These are phyloP conservation scores for Leptinotarsa rubiginosa DNA, from an alignment of 2,888 invertebrate species.

Conservation along the genomic window DNA sequence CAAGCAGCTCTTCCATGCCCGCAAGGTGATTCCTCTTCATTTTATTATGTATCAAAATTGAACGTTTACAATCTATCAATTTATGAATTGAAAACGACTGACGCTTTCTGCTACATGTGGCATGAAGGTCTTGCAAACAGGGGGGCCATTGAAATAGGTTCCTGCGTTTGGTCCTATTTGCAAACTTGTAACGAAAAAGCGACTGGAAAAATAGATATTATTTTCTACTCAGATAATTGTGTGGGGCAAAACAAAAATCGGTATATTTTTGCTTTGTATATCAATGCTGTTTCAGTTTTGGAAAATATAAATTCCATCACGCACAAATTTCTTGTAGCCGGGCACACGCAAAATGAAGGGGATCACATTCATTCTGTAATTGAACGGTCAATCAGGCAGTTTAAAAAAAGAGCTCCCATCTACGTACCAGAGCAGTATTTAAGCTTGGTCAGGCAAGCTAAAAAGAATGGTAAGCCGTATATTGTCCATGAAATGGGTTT, in stretches of 20 bases:
- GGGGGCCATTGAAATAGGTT: slow-evolving; percentile 34
- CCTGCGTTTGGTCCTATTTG: slow-evolving; percentile 35
- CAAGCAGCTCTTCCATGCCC: slow-evolving; percentile 28
- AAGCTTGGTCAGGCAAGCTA: slow-evolving; percentile 6
- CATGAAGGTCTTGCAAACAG: slow-evolving; percentile 36
- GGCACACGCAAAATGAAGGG: slow-evolving; percentile 36
- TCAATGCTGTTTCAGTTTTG: not conserved
- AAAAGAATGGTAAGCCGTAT: not conserved
- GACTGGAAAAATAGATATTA: slow-evolving; percentile 17
- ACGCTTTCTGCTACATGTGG: slow-evolving; percentile 36
- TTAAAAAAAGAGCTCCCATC: slow-evolving; percentile 7
- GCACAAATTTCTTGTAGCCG: slow-evolving; percentile 28
- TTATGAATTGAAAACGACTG: slow-evolving; percentile 22
- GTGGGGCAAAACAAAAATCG: slow-evolving; percentile 17
- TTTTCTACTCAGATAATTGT: slow-evolving; percentile 32
- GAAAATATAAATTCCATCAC: slow-evolving; percentile 20
- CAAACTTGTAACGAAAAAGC: slow-evolving; percentile 30
- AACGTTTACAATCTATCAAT: slow-evolving; percentile 42
- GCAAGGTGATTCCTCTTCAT: slow-evolving; percentile 25
- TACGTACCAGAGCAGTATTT: slow-evolving; percentile 21
- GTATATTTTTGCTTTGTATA: too few species aligned
- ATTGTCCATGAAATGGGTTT: not conserved
- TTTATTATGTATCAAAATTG: slow-evolving; percentile 40
- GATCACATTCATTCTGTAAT: slow-evolving; percentile 26
- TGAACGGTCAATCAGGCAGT: not conserved